Conservation (phyloP, 1,140 invertebrate species). For the Drosophila micromelanica region DNA sequence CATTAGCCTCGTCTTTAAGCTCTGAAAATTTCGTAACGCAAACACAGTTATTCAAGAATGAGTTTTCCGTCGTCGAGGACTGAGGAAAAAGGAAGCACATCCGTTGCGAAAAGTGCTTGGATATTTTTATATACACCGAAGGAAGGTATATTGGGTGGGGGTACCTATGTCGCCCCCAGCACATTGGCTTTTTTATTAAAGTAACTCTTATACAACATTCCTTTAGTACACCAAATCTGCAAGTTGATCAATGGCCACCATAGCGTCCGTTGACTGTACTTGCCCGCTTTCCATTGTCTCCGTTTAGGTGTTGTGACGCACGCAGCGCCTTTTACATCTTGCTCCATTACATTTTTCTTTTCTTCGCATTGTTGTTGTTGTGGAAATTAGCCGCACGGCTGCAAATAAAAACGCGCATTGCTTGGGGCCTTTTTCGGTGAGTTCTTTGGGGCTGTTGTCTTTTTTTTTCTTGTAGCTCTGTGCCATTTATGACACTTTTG, state of each 20-base stretch:
- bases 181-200: neutral
- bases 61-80: no score
- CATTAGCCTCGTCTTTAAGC: no score
- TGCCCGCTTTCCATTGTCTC: slow-evolving; percentile 25
- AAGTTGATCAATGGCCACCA: no score
- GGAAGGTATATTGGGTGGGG: no score
- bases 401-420: slow-evolving; percentile 65
- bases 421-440: slow-evolving; percentile 45
- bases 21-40: no score
- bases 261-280: neutral
- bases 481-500: slow-evolving; percentile 73
- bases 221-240: no score
- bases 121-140: no score
- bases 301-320: slow-evolving; percentile 50
- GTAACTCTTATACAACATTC: no score
- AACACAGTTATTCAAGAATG: neutral
- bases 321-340: slow-evolving; percentile 48
- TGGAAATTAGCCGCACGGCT: slow-evolving; percentile 68
- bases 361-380: slow-evolving; percentile 25
- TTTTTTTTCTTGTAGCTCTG: slow-evolving; percentile 19
- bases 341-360: slow-evolving; percentile 48
- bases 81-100: no score
- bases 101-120: no score
- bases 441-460: slow-evolving; percentile 22
- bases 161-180: no score